Evolutionary conservation across 2,888 invertebrate species (phyloP).

Genomic region (Stenodema calcarata): DNA sequence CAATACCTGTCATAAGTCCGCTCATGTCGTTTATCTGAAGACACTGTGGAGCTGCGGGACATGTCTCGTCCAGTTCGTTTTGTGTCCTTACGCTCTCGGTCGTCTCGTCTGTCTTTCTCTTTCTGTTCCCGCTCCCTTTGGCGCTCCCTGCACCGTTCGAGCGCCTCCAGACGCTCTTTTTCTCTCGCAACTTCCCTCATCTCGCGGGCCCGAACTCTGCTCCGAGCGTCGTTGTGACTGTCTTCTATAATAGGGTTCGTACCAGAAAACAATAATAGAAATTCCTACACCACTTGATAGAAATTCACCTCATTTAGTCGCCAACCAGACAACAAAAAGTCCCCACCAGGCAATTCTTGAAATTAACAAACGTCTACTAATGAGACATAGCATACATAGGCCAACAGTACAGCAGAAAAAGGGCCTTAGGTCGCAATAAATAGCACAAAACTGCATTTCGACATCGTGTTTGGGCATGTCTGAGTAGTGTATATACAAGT

Average conservation of each 20-base stretch:
- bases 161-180: constrained; percentile 70
- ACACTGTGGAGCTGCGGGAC: constrained; percentile 43
- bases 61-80: constrained; percentile 57
- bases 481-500: too few species aligned
- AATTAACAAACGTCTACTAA: too few species aligned
- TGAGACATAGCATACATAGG: too few species aligned
- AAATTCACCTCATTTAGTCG: too few species aligned
- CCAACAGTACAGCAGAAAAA: too few species aligned
- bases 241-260: constrained; percentile 25
- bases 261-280: too few species aligned
- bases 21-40: constrained; percentile 38
- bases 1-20: constrained; percentile 26
- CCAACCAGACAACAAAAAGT: too few species aligned
- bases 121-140: constrained; percentile 66
- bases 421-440: too few species aligned
- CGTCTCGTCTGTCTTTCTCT: constrained; percentile 59
- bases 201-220: constrained; percentile 60
- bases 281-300: too few species aligned
- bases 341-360: too few species aligned
- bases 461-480: too few species aligned
- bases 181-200: constrained; percentile 69
- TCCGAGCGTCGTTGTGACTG: constrained; percentile 53
- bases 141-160: constrained; percentile 71
- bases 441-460: too few species aligned
- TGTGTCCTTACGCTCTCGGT: constrained; percentile 44